Percentiles rank a stretch among this genome's conserved stretches.
Evolutionary conservation across 1,140 invertebrate genomes (phyloP).

Genomic region (Drosophila pseudoobscura): DNA sequence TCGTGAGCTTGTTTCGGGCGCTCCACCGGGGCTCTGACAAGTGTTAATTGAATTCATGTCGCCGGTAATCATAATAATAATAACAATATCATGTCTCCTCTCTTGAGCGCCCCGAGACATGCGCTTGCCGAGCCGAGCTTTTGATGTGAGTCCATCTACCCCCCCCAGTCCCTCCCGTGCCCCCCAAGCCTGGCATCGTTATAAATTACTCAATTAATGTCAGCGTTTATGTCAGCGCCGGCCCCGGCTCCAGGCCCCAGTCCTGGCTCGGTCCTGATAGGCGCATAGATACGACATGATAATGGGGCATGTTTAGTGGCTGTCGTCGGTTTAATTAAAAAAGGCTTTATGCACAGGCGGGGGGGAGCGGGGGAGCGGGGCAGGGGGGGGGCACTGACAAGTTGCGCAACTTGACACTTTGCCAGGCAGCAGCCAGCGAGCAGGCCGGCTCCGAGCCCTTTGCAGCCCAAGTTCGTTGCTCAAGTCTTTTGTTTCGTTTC

Average conservation of each 20-base stretch:
- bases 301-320: conserved; percentile 80
- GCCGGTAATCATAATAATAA: conserved; percentile 83
- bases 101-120: conserved; percentile 66
- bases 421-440: conserved; percentile 24
- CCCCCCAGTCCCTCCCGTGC: too few relatives aligned
- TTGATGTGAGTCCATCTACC: conserved; percentile 56
- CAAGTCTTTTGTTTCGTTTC: conserved; percentile 76
- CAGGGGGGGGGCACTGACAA: conserved; percentile 43
- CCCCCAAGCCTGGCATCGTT: conserved; percentile 54
- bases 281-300: conserved; percentile 78
- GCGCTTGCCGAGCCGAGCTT: conserved; percentile 68
- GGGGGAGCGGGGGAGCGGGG: background rate
- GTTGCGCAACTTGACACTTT: conserved; percentile 81
- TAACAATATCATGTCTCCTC: conserved; percentile 75
- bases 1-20: conserved; percentile 62
- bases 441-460: conserved; percentile 57
- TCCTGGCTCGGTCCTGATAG: conserved; percentile 49
- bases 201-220: conserved; percentile 83
- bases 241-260: conserved; percentile 2
- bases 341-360: conserved; percentile 44
- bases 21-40: conserved; percentile 64
- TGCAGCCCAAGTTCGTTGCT: conserved; percentile 69
- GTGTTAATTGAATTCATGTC: conserved; percentile 84
- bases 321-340: conserved; percentile 78
- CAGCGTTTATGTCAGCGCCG: conserved; percentile 78